Conservation (phyloP, 2,888 invertebrate species). For the Hirtodrosophila cameraria region DNA sequence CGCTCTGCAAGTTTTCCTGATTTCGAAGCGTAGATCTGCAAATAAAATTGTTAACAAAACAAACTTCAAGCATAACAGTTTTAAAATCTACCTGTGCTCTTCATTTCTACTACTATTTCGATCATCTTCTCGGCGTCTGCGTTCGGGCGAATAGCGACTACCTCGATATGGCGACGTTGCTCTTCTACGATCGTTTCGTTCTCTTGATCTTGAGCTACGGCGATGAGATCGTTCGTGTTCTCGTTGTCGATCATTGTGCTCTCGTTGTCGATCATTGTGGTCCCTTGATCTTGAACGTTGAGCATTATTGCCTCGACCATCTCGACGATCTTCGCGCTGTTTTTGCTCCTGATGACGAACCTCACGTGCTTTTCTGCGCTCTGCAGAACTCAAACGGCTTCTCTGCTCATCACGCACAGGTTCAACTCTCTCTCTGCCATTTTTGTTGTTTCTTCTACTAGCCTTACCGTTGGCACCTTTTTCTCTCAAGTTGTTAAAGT, state of each 20-base stretch:
- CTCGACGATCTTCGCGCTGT: slow-evolving; percentile 29
- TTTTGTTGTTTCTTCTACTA: slow-evolving; percentile 1
- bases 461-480: slow-evolving; percentile 18
- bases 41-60: not conserved
- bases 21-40: not conserved
- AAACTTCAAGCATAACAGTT: not conserved
- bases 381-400: slow-evolving; percentile 44
- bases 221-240: slow-evolving; percentile 10
- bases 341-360: slow-evolving; percentile 69
- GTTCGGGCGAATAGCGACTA: slow-evolving; percentile 26
- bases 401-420: slow-evolving; percentile 8
- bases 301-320: not conserved
- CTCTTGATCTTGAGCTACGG: slow-evolving; percentile 16
- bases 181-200: slow-evolving; percentile 16
- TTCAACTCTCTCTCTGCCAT: not conserved
- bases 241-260: slow-evolving; percentile 7
- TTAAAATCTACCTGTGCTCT: slow-evolving; percentile 42
- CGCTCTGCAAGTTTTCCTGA: not conserved
- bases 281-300: slow-evolving; percentile 42
- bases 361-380: slow-evolving; percentile 67
- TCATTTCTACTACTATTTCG: slow-evolving; percentile 24
- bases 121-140: slow-evolving; percentile 15
- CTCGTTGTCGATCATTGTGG: slow-evolving; percentile 14
- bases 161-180: slow-evolving; percentile 23
- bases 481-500: slow-evolving; percentile 77